Evolutionary conservation across 2,888 invertebrate genomes (phyloP), one percentile per base, ranked within the genome.

Genomic region (Bellardia pandia): DNA sequence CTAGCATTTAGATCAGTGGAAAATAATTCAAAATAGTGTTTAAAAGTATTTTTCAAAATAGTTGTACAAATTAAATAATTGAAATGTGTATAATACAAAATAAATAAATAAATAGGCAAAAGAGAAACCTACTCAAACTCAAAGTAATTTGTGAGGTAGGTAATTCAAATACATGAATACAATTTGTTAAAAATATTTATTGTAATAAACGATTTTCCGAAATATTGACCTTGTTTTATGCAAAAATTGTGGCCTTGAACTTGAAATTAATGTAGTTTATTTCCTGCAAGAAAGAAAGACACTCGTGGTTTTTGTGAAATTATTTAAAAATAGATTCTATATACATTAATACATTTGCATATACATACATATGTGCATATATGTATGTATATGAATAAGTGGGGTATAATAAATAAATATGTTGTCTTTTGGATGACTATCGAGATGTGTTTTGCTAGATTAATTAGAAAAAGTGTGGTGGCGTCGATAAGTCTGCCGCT

Each of bases 161-260:
- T 85, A 85, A 77, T 74, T 33, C 3, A 37, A 37, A 37, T 45
- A 13, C 23, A 23, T 23, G 23, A 45, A 45, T 45, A 13, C 11
- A 58, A 42, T 40, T 23, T 30, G 40, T 42, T 60, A 75, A 14
- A 5, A 40, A 13, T 58, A 11, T 64, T 40, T 33, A 45, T 53
- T 42, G 40, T 45, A 11, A 33, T 9, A 69, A 51, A 42, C 62
- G 14, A 71, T 64, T 72, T 42, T 45, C 23, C 5, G 48, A 78
- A 87, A 75, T 77, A 87, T 87, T 87, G 87, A 87, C 87, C 85
- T 86, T 85, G 87, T 40, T 56, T 71, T 14, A 23, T 8, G 37
- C 1, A 33, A 56, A 33, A 51, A n/a, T 45, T 42, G 16, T 14
- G 85, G 23, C 85, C 85, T 87, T 85, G 78, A 81, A 85, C 85